These are phyloP conservation scores for Python bivittatus DNA, from an alignment of 2,113 vertebrate species.

Conservation along the genomic window DNA sequence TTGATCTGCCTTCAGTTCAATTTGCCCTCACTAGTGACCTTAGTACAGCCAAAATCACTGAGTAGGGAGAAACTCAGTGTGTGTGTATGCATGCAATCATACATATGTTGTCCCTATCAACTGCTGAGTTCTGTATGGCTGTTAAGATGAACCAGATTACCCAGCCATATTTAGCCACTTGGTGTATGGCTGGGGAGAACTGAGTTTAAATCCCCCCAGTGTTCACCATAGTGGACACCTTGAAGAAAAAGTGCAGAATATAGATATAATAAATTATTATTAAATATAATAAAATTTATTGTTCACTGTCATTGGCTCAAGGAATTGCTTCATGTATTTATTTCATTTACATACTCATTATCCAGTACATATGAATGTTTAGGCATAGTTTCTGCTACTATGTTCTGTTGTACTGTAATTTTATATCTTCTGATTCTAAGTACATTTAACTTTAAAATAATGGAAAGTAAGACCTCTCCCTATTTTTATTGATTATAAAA, in stretches of 20 bases:
- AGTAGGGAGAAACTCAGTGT: too few relatives aligned
- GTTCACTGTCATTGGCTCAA: not conserved
- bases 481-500: not conserved
- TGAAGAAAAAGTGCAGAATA: not conserved
- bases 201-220: not conserved
- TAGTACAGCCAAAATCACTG: not conserved
- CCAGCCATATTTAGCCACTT: not conserved
- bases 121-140: not conserved
- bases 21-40: not conserved
- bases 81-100: not conserved
- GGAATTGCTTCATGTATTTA: not conserved
- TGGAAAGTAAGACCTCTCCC: not conserved
- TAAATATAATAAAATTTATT: not conserved
- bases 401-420: not conserved
- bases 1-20: not conserved
- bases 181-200: not conserved
- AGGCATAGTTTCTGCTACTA: not conserved
- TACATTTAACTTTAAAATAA: not conserved
- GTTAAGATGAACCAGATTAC: not conserved
- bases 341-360: not conserved
- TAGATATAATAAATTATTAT: not conserved
- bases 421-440: not conserved
- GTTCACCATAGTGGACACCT: not conserved
- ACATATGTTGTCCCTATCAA: not conserved
- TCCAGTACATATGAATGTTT: not conserved